These are phyloP conservation scores for Psittacula echo DNA, from an alignment of 2,797 vertebrate genomes.

Conservation along the genomic window DNA sequence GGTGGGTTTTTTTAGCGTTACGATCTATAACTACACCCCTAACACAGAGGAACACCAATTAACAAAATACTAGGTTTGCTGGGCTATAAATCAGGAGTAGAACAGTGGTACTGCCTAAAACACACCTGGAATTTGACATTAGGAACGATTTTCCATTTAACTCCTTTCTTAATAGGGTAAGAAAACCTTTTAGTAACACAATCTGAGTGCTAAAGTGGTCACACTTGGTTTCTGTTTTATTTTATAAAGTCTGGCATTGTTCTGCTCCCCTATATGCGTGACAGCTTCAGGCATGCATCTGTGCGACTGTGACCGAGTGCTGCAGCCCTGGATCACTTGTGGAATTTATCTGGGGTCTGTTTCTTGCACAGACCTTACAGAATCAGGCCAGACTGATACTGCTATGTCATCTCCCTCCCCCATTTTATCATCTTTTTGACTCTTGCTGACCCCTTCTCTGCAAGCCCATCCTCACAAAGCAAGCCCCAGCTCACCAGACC, in stretches of 20 bases:
- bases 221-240: neutral
- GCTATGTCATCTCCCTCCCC: neutral
- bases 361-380: neutral
- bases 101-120: neutral
- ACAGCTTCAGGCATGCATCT: slow-evolving; percentile 35
- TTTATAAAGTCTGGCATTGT: neutral
- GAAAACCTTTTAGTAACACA: neutral
- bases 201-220: neutral
- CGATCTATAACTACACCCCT: neutral
- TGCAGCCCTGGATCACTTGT: neutral
- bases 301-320: neutral
- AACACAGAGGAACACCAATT: neutral
- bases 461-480: neutral
- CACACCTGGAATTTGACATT: neutral
- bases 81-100: neutral
- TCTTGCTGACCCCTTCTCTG: neutral
- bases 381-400: neutral
- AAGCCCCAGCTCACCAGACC: slow-evolving; percentile 86
- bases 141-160: neutral
- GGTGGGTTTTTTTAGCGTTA: neutral
- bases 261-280: slow-evolving; percentile 4
- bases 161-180: neutral
- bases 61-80: neutral
- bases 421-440: neutral
- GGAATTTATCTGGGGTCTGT: neutral